Base-by-base conservation (phyloP, 2,888 invertebrate genomes). In the Clostera curtula region DNA sequence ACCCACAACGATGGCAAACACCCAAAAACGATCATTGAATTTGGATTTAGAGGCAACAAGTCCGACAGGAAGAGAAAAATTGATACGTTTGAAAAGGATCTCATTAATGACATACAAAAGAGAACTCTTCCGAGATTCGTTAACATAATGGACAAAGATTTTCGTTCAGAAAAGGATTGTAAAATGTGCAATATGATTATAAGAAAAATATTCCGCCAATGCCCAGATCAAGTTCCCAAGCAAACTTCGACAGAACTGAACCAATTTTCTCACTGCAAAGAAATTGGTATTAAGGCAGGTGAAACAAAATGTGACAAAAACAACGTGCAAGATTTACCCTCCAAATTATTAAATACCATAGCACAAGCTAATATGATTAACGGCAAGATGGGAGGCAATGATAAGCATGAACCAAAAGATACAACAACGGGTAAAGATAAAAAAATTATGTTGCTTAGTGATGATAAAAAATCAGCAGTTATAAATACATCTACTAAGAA, bases 401-500 rank as follows among this genome's bases (percentile, higher is more conserved):
- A 31, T 7, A 24, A 15, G 8, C 10, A 14, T 12, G 13, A n/a
- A n/a, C n/a, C n/a, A n/a, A n/a, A n/a, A n/a, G 7, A 32, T 15
- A 29, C 16, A 16, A 16, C 32, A 14, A 9, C 19, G 25, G 21
- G 34, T 16, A 22, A 31, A 12, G 22, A 21, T 22, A 29, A 26
- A n/a, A 10, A 14, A 10, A 6, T 15, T 6, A 10, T 3, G 12
- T 12, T 11, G 12, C 16, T 24, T 1, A 8, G 11, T 8, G 25
- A 20, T 2, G 3, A 0, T 4, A 25, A 16, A 5, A 15, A n/a
- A n/a, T n/a, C n/a, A n/a, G n/a, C n/a, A n/a, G n/a, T 2, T 16
- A 11, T 51, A 12, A 26, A 49, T 21, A 40, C 58, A 0, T 63
- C 58, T 1, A 61, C 60, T 13, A 43, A 37, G 1, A 59, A 53